A percentile compares a stretch with the other conserved stretches of the same genome.
Conservation (phyloP, 2,113 vertebrate species). For the Syngnathus floridae region DNA sequence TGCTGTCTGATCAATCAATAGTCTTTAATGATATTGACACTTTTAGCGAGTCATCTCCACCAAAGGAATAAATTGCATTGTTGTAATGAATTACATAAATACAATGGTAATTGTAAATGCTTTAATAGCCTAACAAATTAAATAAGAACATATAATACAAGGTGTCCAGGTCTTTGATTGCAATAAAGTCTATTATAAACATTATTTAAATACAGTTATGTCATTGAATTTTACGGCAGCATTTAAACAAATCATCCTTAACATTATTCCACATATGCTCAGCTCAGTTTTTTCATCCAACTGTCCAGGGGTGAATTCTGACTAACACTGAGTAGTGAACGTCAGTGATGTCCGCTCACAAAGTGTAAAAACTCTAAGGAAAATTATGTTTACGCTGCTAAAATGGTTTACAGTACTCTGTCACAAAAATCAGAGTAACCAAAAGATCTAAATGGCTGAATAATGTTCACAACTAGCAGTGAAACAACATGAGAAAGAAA, state of each 20-base stretch:
- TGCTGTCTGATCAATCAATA: not conserved
- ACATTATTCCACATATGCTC: conserved; percentile 32
- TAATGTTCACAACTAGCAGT: not conserved
- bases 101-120: conserved; percentile 60
- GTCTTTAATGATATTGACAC: not conserved
- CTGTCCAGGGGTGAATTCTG: conserved; percentile 21
- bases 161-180: conserved; percentile 64
- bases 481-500: not conserved
- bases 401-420: not conserved
- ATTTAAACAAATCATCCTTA: conserved; percentile 37
- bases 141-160: conserved; percentile 75
- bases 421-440: not conserved
- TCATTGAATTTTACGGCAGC: conserved; percentile 47
- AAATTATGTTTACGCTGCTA: conserved; percentile 12
- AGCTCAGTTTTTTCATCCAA: conserved; percentile 2
- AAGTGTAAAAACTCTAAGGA: not conserved
- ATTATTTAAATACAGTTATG: conserved; percentile 76
- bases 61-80: not conserved
- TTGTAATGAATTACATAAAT: not conserved
- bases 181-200: conserved; percentile 75
- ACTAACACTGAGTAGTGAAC: not conserved
- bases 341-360: conserved; percentile 27
- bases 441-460: not conserved
- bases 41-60: not conserved
- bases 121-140: conserved; percentile 77